Evolutionary conservation across 2,113 vertebrate genomes (phyloP).

Genomic region (Anolis sagrei): DNA sequence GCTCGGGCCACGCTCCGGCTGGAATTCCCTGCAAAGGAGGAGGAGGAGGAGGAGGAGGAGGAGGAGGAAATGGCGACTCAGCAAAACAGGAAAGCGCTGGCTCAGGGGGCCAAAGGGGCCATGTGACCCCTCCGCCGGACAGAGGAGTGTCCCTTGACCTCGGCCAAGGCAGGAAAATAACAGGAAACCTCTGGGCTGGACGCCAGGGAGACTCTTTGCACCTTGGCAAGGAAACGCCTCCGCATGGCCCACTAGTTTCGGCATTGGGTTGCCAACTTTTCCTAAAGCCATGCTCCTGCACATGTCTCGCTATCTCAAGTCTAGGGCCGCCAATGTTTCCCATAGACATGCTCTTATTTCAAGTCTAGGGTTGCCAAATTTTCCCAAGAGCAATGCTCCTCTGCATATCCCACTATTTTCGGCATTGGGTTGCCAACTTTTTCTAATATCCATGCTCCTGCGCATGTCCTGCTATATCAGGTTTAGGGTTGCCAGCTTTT

Average conservation of each 20-base stretch:
- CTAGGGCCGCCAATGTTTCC: no score
- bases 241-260: not conserved
- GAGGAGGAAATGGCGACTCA: slow-evolving; percentile 13
- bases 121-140: not conserved
- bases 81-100: slow-evolving; percentile 35
- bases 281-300: no score
- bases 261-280: not conserved
- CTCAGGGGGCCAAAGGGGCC: not conserved
- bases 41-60: slow-evolving; percentile 4
- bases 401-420: no score
- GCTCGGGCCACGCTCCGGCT: no score
- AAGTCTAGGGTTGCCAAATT: no score
- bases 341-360: no score
- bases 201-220: not conserved
- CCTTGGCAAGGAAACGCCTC: not conserved
- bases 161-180: slow-evolving; percentile 32
- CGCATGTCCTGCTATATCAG: no score
- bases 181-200: slow-evolving; percentile 22
- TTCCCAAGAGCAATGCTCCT: no score
- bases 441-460: no score
- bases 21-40: not conserved
- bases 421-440: no score
- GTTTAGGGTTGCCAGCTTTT: no score
- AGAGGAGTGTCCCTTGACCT: slow-evolving; percentile 20
- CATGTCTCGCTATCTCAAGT: no score